Percentiles rank a stretch among this genome's conserved stretches.
Conservation (phyloP, 2,888 invertebrate genomes). For the Girardia tigrina region DNA sequence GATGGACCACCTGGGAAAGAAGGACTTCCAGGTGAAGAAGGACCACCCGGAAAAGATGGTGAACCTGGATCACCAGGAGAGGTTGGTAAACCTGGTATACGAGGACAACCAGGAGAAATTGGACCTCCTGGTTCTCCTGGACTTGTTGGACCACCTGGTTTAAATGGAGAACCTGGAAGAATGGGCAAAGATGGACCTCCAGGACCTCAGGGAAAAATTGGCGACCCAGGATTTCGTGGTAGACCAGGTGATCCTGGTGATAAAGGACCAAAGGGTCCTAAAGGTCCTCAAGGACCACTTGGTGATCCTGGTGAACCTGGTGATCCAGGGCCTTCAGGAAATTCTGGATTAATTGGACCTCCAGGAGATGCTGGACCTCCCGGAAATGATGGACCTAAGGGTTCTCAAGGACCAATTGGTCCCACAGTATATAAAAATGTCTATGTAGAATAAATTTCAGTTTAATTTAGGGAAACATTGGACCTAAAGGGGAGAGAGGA, state of each 20-base stretch:
- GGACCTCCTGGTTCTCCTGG: conserved; percentile 53
- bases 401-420: neutral
- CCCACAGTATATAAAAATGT: neutral
- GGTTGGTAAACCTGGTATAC: conserved; percentile 52
- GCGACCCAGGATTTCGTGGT: conserved; percentile 54
- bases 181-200: conserved; percentile 13
- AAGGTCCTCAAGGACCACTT: conserved; percentile 53
- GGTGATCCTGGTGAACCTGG: neutral
- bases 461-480: neutral
- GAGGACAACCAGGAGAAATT: conserved; percentile 57
- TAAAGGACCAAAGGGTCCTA: conserved; percentile 56
- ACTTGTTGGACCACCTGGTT: conserved; percentile 63
- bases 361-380: neutral
- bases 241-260: conserved; percentile 63
- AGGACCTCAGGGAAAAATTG: conserved; percentile 37
- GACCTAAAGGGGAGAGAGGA: conserved; percentile 21
- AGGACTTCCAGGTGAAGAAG: conserved; percentile 38
- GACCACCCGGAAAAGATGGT: conserved; percentile 39
- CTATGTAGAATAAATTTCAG: neutral
- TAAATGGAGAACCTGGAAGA: conserved; percentile 54
- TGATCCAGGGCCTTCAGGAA: neutral
- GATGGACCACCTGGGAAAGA: conserved; percentile 21
- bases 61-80: conserved; percentile 41
- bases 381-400: conserved; percentile 18
- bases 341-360: conserved; percentile 1